A percentile compares a stretch with the other conserved stretches of the same genome.
These are phyloP conservation scores for Dermatemys mawii DNA, from an alignment of 2,113 vertebrate species.

Conservation along the genomic window DNA sequence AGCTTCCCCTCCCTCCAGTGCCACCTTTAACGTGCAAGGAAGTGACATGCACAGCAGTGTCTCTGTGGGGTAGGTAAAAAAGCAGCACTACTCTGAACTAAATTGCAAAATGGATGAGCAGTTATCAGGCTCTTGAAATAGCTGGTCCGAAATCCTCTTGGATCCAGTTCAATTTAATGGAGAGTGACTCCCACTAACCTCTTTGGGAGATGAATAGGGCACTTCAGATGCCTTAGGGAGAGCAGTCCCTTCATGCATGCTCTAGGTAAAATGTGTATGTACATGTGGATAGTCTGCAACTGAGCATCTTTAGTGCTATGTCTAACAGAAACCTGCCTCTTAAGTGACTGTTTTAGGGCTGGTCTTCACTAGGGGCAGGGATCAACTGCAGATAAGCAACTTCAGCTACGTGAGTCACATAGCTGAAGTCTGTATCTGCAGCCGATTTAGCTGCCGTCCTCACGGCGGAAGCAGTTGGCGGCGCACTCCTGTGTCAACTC, in stretches of 20 bases:
- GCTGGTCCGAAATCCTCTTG: fast-evolving
- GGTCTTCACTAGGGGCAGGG: too few species aligned
- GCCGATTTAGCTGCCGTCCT: too few species aligned
- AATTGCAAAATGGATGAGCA: background rate
- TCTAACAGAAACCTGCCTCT: background rate
- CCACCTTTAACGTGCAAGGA: background rate
- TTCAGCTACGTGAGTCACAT: too few species aligned
- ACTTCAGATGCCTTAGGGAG: background rate
- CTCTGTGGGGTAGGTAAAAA: background rate
- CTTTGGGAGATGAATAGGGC: background rate
- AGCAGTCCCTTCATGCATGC: background rate
- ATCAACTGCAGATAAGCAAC: too few species aligned
- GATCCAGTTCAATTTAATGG: background rate
- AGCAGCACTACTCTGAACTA: background rate
- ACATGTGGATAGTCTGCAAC: background rate
- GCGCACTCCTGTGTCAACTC: too few species aligned
- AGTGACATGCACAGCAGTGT: background rate
- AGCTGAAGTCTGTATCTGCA: too few species aligned
- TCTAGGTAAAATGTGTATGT: background rate
- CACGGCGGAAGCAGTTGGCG: too few species aligned
- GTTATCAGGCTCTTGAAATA: background rate
- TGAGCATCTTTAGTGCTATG: too few species aligned
- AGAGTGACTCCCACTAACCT: background rate
- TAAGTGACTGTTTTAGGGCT: background rate
- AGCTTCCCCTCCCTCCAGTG: too few species aligned